Evolutionary conservation across 35 echinoderm and acorn worm genomes (phyloP), one percentile per base, ranked within the genome.

Genomic region (Eucidaris tribuloides): DNA sequence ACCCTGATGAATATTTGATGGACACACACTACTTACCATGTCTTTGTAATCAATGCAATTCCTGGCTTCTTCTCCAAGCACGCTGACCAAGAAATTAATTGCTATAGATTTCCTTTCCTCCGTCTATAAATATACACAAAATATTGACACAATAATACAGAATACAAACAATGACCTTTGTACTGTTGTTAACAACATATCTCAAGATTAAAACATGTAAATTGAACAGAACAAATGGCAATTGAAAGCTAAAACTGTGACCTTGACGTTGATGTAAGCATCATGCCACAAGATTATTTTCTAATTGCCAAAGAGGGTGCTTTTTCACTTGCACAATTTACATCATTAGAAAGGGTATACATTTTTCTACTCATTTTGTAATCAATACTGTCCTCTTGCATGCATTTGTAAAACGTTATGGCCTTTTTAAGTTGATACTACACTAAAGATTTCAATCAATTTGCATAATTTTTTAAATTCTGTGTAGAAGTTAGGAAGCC

Each of bases 21-120:
- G 13, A n/a, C 25, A 33, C 9, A 11, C 7, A 3, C 11, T 37
- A 88, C 89, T 82, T 65, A 92, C 89, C 77, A 57, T 52, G 18
- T 92, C 89, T 80, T 64, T 46, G 23, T 92, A 92, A 28, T 92
- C 89, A 15, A 86, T 11, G 17, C 62, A 30, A 19, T 92, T 83
- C 83, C 49, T 40, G 5, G 80, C 76, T 71, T 92, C 74, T 29
- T 85, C 77, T 48, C 84, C 62, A 32, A 92, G 78, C 14, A 86
- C 38, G 35, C 76, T 63, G 14, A 45, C 78, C 15, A 92, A 34
- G 40, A 58, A 58, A 46, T 58, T 44, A 32, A 92, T 15, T 20
- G 85, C 65, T 23, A 86, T 92, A 7, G 60, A 27, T 48, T 86
- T 92, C 34, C 83, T 65, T 35, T 92, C 89, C 0, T 86, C 89